Evolutionary conservation across 2,113 vertebrate genomes (phyloP).

Genomic region (Nestor notabilis): DNA sequence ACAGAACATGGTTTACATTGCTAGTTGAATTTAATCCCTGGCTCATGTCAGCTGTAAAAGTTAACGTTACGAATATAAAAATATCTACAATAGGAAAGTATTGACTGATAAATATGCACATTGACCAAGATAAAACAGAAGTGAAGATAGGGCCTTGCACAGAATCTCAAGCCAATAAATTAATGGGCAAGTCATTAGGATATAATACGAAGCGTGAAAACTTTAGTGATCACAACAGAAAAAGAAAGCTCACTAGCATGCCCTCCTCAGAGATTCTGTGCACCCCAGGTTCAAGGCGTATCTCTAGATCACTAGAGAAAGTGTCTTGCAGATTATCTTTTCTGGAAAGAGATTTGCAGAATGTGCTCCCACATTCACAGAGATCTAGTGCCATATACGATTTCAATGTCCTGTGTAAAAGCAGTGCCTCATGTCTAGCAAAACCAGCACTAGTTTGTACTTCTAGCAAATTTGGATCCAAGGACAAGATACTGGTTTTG

Average conservation of each 20-base stretch:
- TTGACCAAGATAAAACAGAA: not conserved
- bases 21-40: not conserved
- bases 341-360: not conserved
- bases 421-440: not conserved
- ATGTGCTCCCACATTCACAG: not conserved
- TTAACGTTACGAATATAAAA: not conserved
- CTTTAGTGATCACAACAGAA: not conserved
- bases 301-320: not conserved
- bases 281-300: not conserved
- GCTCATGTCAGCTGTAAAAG: not conserved
- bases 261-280: not conserved
- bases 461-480: not conserved
- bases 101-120: not conserved
- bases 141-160: not conserved
- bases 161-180: not conserved
- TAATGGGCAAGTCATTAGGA: not conserved
- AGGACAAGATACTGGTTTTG: not conserved
- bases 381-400: not conserved
- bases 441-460: not conserved
- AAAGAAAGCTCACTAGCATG: not conserved
- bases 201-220: not conserved
- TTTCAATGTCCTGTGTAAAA: not conserved
- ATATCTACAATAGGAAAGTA: not conserved
- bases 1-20: not conserved
- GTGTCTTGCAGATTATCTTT: rapidly evolving